Evolutionary conservation across 2,797 vertebrate genomes (phyloP), one percentile per base, ranked within the genome.

Genomic region (Telmatherina bonti): DNA sequence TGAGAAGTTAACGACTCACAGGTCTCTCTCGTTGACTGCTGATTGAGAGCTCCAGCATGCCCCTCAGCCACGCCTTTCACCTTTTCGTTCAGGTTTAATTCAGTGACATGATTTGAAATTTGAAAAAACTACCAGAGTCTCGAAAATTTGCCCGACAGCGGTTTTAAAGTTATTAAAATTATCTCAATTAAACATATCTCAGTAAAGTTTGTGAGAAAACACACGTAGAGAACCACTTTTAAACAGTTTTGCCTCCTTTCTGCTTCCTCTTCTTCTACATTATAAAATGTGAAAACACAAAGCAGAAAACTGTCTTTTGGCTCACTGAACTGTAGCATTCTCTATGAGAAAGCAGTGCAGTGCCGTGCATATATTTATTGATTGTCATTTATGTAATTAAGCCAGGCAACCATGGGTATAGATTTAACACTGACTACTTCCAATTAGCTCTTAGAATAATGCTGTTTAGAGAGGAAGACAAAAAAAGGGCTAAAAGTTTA

Each of bases 21-120:
- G 83, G 72, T 87, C 85, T 60, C 49, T 35, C 15, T 47, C 49
- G 52, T 51, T 73, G 61, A 66, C 58, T 49, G 55, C 51, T 82
- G 58, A 82, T 38, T 85, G 78, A 52, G 69, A 57, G 38, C 8
- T 41, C 64, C 69, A 55, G 18, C 56, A 22, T 62, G 56, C 16
- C 27, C 18, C 2, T 26, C 52, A 62, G 59, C 49, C 64, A 70
- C 38, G 55, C 16, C 45, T 51, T 59, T 47, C 24, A 38, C 9
- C 51, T 29, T 36, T 57, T 6, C 47, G 0, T n/a, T 57, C 7
- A 41, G 47, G 63, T 2, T 22, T 20, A n/a, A 18, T 57, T 30
- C 13, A 62, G 41, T 52, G 22, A 65, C 11, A 20, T 9, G 15
- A 41, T 58, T 27, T 22, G 13, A 45, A 59, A 29, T 24, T 29